Percentiles rank a stretch among this genome's conserved stretches.
Evolutionary conservation across 2,888 invertebrate species (phyloP).

Genomic region (Teleiodes luculella): DNA sequence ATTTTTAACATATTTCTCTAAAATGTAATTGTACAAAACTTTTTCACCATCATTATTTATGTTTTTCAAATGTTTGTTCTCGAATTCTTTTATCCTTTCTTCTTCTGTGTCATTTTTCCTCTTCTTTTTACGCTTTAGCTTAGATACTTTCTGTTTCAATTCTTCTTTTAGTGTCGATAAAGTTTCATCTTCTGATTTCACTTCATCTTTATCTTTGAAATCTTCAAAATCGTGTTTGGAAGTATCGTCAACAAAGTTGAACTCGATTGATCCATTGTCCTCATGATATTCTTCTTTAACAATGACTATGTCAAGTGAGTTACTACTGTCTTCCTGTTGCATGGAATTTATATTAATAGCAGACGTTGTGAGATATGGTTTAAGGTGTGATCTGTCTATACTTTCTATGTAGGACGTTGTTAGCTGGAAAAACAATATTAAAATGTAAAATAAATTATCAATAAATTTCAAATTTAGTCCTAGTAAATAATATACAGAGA

Average conservation of each 20-base stretch:
- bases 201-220: neutral
- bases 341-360: neutral
- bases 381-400: neutral
- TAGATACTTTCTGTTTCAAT: neutral
- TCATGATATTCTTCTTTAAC: neutral
- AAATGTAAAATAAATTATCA: no score
- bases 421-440: neutral
- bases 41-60: neutral
- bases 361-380: neutral
- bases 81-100: neutral
- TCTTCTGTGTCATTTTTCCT: neutral
- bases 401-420: neutral
- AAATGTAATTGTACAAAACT: neutral
- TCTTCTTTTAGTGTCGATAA: neutral
- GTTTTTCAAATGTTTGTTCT: neutral
- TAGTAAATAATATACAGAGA: no score
- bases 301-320: neutral
- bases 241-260: neutral
- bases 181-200: neutral
- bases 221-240: neutral
- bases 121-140: neutral
- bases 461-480: neutral
- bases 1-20: conserved; percentile 1
- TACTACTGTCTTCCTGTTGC: neutral
- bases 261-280: neutral